phyloP scores from a whole-genome alignment of 2,797 vertebrate genomes.

The Chromis chromis region DNA sequence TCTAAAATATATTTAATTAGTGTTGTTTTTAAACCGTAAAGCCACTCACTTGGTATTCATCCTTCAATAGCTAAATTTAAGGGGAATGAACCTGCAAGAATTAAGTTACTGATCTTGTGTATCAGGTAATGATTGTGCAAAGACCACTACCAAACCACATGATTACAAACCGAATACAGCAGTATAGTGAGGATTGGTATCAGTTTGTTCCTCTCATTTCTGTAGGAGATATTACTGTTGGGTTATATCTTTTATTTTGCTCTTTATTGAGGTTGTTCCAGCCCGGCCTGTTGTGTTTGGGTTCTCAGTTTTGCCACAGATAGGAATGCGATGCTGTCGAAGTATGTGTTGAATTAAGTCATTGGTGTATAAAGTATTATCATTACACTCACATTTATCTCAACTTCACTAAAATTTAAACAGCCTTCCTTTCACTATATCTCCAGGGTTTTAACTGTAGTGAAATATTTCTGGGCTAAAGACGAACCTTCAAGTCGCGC shows the following conservation, averaged over 20 bases:
- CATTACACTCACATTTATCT: no score
- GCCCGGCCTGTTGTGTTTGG: background rate
- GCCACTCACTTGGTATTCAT: background rate
- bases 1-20: background rate
- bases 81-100: background rate
- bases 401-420: no score
- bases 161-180: background rate
- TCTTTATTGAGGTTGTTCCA: background rate
- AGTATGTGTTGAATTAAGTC: background rate
- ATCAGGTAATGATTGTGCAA: background rate
- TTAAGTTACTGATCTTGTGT: background rate
- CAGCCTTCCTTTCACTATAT: background rate
- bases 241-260: background rate
- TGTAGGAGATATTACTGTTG: background rate
- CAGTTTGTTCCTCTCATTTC: background rate
- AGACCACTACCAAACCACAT: background rate
- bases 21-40: background rate
- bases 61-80: background rate
- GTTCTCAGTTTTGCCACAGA: background rate
- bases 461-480: conserved; percentile 2
- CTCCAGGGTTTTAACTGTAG: background rate
- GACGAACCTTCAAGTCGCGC: conserved; percentile 21
- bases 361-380: background rate
- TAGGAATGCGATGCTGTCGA: background rate
- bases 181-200: background rate